Evolutionary conservation across 64 coral and sea anemone genomes (phyloP), one percentile per base, ranked within the genome.

Genomic region (Stichodactyla helianthus): DNA sequence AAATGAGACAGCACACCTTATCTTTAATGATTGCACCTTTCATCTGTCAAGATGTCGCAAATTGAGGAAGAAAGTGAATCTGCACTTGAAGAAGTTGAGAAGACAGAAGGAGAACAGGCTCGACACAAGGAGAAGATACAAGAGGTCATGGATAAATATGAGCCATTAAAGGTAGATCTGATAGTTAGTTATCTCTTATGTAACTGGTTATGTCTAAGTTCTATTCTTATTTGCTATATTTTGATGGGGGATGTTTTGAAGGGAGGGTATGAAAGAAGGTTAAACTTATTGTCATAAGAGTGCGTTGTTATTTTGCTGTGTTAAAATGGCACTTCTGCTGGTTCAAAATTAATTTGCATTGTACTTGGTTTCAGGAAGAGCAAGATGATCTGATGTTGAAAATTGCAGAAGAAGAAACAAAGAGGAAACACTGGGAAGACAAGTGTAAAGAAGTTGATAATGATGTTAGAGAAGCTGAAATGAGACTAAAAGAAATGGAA

Each of bases 121-220:
- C 78, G 90, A 52, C 91, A 87, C 84, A 87, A 86, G 51, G 91
- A 95, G 12, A 95, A 93, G 82, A 90, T 92, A 18, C 90, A 93
- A 55, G 85, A 60, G 14, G 55, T 95, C 13, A 27, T 95, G 52
- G 91, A 90, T 51, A 95, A 95, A 78, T 86, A 86, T 19, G 94
- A 95, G 56, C 79, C 88, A 13, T 87, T 93, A 20, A 89, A 77
- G 55, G 93, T 95, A 2, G 35, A 44, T 1, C 35, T 44, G 35
- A 44, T 3, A 44, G 35, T 3, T 44, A 44, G 35, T 44, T 44
- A 44, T 3, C 35, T 44, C 35, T 44, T 44, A 44, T 44, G 2
- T 44, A 44, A 44, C 35, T 44, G 35, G 1, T 44, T 44, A 44
- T 44, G 35, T 44, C 35, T 44, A 44, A 44, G 35, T 44, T 44